Conservation (phyloP, 1,140 invertebrate genomes). For the Nephila pilipes region DNA sequence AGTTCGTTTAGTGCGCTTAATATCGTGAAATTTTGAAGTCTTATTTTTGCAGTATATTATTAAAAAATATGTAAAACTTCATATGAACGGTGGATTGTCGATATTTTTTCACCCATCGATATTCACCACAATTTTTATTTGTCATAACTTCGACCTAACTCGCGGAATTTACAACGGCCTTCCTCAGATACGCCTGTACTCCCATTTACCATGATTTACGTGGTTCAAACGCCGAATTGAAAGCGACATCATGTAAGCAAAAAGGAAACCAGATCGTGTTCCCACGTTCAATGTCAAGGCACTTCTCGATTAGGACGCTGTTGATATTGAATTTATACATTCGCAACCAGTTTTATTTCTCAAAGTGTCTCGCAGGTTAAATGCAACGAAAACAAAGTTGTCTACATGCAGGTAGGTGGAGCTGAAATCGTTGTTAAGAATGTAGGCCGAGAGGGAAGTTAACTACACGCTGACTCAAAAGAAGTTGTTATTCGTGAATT, state of each 20-base stretch:
- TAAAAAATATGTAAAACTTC: no score
- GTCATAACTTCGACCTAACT: neutral
- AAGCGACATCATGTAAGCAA: neutral
- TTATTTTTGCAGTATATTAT: no score
- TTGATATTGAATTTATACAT: neutral
- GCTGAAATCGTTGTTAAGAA: constrained; percentile 34
- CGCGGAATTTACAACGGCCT: neutral
- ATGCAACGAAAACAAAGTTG: neutral
- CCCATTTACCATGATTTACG: constrained; percentile 7
- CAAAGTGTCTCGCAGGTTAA: neutral
- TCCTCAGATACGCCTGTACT: neutral
- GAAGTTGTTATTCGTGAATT: neutral
- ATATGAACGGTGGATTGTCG: no score
- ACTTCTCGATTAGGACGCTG: neutral
- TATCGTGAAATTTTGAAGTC: no score
- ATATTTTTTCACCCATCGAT: no score
- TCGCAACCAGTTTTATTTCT: constrained; percentile 45
- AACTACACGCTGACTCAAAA: neutral
- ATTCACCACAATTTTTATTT: neutral
- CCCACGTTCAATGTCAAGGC: constrained; percentile 45
- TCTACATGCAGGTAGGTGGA: constrained; percentile 49
- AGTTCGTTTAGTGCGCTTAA: no score
- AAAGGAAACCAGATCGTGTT: neutral
- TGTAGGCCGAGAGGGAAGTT: constrained; percentile 39
- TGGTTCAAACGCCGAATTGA: neutral